phyloP scores from a whole-genome alignment of 2,113 vertebrate genomes.

The Notiomystis cincta region DNA sequence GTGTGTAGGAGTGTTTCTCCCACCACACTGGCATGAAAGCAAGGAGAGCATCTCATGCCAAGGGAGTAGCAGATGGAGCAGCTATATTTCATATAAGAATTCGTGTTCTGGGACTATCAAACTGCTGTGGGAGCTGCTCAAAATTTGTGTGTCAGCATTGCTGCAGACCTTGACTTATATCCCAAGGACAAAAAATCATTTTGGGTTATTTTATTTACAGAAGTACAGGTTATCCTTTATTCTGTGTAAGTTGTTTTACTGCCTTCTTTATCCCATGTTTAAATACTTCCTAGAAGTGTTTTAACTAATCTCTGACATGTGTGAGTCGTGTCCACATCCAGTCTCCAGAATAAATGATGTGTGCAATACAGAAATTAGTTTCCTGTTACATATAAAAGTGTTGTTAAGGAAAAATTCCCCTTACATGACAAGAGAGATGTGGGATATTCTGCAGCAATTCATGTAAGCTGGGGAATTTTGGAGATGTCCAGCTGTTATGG shows the following conservation, averaged over 20 bases:
- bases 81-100: not conserved
- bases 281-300: not conserved
- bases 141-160: not conserved
- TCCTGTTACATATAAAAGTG: not conserved
- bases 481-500: not conserved
- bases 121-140: not conserved
- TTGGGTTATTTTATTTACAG: not conserved
- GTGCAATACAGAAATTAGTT: not conserved
- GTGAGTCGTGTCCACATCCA: not conserved
- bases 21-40: not conserved
- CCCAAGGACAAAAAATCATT: not conserved
- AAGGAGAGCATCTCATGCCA: not conserved
- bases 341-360: not conserved
- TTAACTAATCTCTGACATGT: not conserved
- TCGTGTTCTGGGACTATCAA: not conserved
- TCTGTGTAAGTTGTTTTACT: not conserved
- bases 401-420: not conserved
- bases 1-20: slow-evolving; percentile 15
- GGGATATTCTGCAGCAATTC: not conserved
- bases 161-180: not conserved
- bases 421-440: not conserved
- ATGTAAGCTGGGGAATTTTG: not conserved
- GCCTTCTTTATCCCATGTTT: not conserved
- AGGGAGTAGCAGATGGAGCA: not conserved
- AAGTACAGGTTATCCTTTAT: not conserved